These are phyloP conservation scores for Eurystomus gularis DNA, from an alignment of 2,113 vertebrate species.

Conservation along the genomic window DNA sequence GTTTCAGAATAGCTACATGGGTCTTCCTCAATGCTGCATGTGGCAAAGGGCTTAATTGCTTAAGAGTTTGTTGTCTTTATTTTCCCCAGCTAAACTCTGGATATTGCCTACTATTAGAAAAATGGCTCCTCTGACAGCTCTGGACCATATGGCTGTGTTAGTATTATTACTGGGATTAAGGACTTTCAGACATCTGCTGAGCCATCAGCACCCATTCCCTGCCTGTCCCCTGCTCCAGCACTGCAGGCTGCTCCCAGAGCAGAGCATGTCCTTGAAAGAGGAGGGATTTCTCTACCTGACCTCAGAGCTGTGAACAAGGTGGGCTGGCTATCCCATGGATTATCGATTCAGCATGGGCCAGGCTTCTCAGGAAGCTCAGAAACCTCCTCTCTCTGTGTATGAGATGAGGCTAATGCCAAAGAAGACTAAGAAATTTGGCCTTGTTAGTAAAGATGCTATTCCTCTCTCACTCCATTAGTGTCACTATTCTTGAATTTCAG, in stretches of 20 bases:
- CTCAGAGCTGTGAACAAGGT: not conserved
- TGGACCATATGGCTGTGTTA: not conserved
- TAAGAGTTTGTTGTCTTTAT: not conserved
- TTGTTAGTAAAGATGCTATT: not conserved
- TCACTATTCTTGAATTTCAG: not conserved
- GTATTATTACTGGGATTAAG: not conserved
- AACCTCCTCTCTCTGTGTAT: not conserved
- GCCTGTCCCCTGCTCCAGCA: not conserved
- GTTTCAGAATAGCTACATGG: not conserved
- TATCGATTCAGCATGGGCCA: not conserved
- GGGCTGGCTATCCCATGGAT: not conserved
- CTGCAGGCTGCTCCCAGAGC: not conserved
- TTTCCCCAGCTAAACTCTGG: not conserved
- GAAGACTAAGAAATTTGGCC: not conserved
- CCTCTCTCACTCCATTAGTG: not conserved
- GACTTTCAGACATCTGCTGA: not conserved
- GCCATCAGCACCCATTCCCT: not conserved
- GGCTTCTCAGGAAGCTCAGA: not conserved
- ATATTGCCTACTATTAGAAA: not conserved
- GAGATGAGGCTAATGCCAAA: not conserved
- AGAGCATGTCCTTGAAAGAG: fast-evolving
- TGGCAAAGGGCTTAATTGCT: not conserved
- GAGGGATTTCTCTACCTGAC: not conserved
- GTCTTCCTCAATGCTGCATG: not conserved
- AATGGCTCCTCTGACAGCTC: not conserved